Percentiles rank a stretch among this genome's conserved stretches.
These are phyloP conservation scores for Propithecus deckenii DNA, from an alignment of 2,797 vertebrate species.

Conservation along the genomic window DNA sequence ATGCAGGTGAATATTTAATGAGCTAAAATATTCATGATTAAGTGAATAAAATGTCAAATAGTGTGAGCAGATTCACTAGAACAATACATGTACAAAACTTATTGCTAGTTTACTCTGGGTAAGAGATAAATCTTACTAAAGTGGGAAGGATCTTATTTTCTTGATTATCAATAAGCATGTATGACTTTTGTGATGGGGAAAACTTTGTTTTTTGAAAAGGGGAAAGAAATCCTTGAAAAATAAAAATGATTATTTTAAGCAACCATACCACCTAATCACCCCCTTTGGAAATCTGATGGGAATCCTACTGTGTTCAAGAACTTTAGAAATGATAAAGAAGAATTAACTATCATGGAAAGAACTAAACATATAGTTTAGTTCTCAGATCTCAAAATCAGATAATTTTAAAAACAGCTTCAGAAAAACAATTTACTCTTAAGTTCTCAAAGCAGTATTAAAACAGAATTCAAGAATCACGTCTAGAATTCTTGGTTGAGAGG, in stretches of 20 bases:
- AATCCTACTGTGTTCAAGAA: not conserved
- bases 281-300: not conserved
- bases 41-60: not conserved
- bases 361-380: not conserved
- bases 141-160: not conserved
- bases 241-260: not conserved
- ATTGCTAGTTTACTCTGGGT: not conserved
- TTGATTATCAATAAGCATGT: not conserved
- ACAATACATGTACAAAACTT: not conserved
- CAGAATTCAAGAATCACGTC: conserved; percentile 29
- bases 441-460: conserved; percentile 39
- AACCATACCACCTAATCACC: not conserved
- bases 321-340: not conserved
- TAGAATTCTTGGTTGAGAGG: conserved; percentile 18
- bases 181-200: not conserved
- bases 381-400: not conserved
- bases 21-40: not conserved
- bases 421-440: not conserved
- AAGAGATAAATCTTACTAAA: not conserved
- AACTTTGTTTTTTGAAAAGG: not conserved
- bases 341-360: conserved; percentile 18
- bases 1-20: conserved; percentile 18
- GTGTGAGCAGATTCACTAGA: not conserved
- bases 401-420: not conserved
- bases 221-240: conserved; percentile 20